phyloP scores from a whole-genome alignment of 2,113 vertebrate genomes.

The Uria aalge region DNA sequence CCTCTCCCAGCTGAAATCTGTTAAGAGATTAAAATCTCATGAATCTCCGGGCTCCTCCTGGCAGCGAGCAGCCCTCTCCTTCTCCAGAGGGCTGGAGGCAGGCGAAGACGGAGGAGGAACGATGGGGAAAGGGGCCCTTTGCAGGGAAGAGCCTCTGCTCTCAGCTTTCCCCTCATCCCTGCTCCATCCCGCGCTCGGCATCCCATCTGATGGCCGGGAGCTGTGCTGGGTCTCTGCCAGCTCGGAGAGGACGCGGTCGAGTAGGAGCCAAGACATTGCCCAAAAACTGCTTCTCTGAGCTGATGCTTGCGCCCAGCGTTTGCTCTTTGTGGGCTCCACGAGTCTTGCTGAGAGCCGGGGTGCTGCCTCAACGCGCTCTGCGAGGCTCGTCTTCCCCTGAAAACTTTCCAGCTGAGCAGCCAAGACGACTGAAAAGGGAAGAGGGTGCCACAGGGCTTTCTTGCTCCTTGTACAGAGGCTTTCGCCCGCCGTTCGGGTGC shows the following conservation, averaged over 20 bases:
- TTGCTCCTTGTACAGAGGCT: background rate
- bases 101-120: background rate
- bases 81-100: background rate
- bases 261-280: background rate
- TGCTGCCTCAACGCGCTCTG: background rate
- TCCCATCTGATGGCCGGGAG: rapidly evolving
- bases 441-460: background rate
- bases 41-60: background rate
- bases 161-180: background rate
- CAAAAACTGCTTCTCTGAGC: background rate
- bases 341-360: background rate
- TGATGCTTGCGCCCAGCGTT: background rate
- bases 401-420: background rate
- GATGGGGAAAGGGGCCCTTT: background rate
- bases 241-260: rapidly evolving
- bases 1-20: background rate
- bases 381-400: background rate
- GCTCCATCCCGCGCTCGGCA: rapidly evolving
- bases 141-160: background rate
- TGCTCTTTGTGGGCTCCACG: background rate
- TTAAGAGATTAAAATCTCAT: background rate
- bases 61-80: background rate
- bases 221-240: background rate
- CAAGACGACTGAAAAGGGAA: background rate
- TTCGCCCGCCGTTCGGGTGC: rapidly evolving